These are phyloP conservation scores for Neomonachus schauinslandi DNA, from an alignment of 2,113 vertebrate genomes.

Conservation along the genomic window DNA sequence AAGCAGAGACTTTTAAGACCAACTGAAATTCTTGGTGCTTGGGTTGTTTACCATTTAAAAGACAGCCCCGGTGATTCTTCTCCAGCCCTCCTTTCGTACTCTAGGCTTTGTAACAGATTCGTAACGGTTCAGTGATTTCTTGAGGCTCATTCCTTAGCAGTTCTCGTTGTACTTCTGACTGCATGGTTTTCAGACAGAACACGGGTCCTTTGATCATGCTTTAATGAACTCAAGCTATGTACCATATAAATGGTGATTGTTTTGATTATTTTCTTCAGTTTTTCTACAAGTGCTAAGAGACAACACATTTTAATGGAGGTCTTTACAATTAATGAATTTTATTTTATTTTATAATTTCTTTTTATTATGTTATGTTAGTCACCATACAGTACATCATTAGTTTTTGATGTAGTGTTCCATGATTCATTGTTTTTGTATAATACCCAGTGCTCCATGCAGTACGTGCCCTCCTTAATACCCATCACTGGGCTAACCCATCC, in stretches of 20 bases:
- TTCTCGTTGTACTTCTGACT: not conserved
- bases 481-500: too few species aligned
- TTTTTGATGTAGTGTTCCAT: too few species aligned
- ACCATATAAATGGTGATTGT: not conserved
- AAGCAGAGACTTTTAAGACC: constrained; percentile 34
- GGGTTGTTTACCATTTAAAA: constrained; percentile 24
- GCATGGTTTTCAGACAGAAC: not conserved
- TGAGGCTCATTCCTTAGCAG: not conserved
- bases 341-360: too few species aligned
- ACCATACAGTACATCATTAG: too few species aligned
- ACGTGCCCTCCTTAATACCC: too few species aligned
- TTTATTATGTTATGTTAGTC: too few species aligned
- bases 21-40: not conserved
- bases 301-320: not conserved
- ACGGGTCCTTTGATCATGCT: not conserved
- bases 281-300: constrained; percentile 7
- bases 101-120: constrained; percentile 24
- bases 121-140: not conserved
- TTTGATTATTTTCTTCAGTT: constrained; percentile 7
- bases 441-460: too few species aligned
- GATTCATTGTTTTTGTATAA: too few species aligned
- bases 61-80: not conserved
- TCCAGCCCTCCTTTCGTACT: too few species aligned
- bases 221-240: constrained; percentile 5
- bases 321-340: constrained; percentile 1